Evolutionary conservation across 2,888 invertebrate genomes (phyloP).

Genomic region (Yponomeuta plumbellus): DNA sequence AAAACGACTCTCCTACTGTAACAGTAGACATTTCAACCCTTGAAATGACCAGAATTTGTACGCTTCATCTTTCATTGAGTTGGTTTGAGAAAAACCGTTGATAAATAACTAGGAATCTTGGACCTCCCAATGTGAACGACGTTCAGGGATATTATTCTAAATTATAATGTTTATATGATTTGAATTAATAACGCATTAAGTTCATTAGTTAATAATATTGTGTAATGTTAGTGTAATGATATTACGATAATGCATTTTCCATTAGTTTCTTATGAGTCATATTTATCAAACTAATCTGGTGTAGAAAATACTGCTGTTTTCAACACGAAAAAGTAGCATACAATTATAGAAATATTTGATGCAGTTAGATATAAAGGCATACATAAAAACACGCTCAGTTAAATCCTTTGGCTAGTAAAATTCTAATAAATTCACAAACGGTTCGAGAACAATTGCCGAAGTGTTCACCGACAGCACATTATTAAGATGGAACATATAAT

Average conservation of each 20-base stretch:
- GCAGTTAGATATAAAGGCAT: too few species aligned
- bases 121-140: slow-evolving; percentile 46
- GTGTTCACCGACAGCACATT: not conserved
- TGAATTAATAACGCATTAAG: slow-evolving; percentile 41
- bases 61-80: slow-evolving; percentile 37
- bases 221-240: too few species aligned
- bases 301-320: too few species aligned
- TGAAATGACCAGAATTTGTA: slow-evolving; percentile 49
- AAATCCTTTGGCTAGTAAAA: too few species aligned
- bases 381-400: too few species aligned
- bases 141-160: not conserved
- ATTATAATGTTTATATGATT: slow-evolving; percentile 31
- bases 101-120: slow-evolving; percentile 30
- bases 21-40: slow-evolving; percentile 40
- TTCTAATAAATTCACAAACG: not conserved
- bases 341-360: too few species aligned
- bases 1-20: slow-evolving; percentile 51
- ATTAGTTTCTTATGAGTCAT: too few species aligned
- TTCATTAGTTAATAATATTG: too few species aligned
- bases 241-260: too few species aligned
- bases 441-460: not conserved
- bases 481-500: slow-evolving; percentile 33
- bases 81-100: slow-evolving; percentile 23
- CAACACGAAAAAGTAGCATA: too few species aligned
- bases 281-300: too few species aligned